These are phyloP conservation scores for Phylloscopus whistleri DNA, from an alignment of 2,113 vertebrate species.

Conservation along the genomic window DNA sequence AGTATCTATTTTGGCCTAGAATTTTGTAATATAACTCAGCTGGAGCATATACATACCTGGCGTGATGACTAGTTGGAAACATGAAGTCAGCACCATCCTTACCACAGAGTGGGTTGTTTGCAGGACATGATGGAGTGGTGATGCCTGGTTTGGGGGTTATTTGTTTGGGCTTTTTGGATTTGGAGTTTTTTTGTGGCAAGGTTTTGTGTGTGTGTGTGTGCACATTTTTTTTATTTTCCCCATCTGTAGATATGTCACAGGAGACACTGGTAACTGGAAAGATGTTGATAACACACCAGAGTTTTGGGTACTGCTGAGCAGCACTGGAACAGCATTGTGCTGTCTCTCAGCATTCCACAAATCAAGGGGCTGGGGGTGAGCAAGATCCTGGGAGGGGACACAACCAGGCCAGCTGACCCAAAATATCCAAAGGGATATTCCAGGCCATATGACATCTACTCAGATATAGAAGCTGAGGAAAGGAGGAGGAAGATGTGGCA, in stretches of 20 bases:
- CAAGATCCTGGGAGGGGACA: not conserved
- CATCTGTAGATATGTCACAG: not conserved
- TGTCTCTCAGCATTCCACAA: not conserved
- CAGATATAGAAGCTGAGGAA: not conserved
- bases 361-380: not conserved
- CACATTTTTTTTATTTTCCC: not conserved
- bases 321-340: fast-evolving
- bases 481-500: not conserved
- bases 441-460: too few relatives aligned
- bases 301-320: not conserved
- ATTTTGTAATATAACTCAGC: not conserved
- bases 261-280: not conserved
- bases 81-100: not conserved
- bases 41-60: not conserved
- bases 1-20: not conserved
- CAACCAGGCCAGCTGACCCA: not conserved
- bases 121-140: not conserved
- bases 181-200: not conserved
- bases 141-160: not conserved
- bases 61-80: not conserved
- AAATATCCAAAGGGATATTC: not conserved
- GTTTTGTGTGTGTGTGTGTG: not conserved
- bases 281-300: not conserved
- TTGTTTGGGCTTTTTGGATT: not conserved
- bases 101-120: not conserved